These are phyloP conservation scores for Drosophila ezoana DNA, from an alignment of 2,888 invertebrate genomes.

Conservation along the genomic window DNA sequence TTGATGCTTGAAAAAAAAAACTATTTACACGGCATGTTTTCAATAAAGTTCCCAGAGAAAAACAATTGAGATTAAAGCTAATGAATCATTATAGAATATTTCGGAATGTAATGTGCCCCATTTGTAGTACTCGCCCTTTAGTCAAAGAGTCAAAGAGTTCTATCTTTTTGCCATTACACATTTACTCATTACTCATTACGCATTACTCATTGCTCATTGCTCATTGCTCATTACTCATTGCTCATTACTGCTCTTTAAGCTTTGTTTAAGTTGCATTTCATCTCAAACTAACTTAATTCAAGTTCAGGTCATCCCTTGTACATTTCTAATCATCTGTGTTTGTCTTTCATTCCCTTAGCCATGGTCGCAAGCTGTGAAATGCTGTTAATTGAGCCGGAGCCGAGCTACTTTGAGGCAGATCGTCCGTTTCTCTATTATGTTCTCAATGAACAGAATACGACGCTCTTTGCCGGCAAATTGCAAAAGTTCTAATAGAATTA, in stretches of 20 bases:
- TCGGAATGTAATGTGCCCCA: too few relatives aligned
- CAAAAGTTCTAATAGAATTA: constrained; percentile 13
- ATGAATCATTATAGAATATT: too few relatives aligned
- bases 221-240: too few relatives aligned
- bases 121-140: too few relatives aligned
- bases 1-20: too few relatives aligned
- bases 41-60: background rate
- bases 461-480: constrained; percentile 32
- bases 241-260: background rate
- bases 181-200: too few relatives aligned
- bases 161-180: too few relatives aligned
- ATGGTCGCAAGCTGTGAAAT: constrained; percentile 1
- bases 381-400: constrained; percentile 29
- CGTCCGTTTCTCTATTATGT: constrained; percentile 32
- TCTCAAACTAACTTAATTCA: background rate
- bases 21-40: too few relatives aligned
- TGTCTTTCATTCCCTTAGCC: constrained; percentile 7
- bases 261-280: background rate
- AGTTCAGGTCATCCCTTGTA: background rate
- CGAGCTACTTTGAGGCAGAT: constrained; percentile 22
- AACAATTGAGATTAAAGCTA: too few relatives aligned
- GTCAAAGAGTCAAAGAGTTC: too few relatives aligned
- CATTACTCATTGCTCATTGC: too few relatives aligned
- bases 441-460: constrained; percentile 1
- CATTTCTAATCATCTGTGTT: background rate